Base-by-base conservation (phyloP, 2,113 vertebrate species). In the Limanda limanda region DNA sequence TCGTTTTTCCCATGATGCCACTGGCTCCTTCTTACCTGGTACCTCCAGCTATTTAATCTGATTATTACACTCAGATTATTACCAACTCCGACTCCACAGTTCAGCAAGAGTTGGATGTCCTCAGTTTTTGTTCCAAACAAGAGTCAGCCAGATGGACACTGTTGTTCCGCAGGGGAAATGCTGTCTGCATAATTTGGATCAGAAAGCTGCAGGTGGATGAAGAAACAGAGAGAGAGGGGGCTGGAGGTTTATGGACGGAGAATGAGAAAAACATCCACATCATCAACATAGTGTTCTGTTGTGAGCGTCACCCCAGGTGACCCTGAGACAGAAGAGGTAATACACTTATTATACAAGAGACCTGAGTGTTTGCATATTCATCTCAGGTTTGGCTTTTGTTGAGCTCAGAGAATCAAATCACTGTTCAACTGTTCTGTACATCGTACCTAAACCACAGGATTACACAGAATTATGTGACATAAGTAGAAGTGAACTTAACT, bases 111-210 rank as follows among this genome's bases (percentile, higher is more conserved):
- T 57, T 0, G 21, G 3, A 35, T 24, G 4, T 78, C 21, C 57
- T 55, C n/a, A 2, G 23, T 66, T 60, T 56, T 79, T 57, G 56
- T 11, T 59, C 37, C 61, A 81, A 87, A 76, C 55, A 74, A 42
- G 60, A 86, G 35, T 68, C 68, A 81, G 73, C 69, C 72, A 69
- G 66, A 67, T 18, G 68, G 74, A 83, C 74, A 68, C 51, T 71
- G 20, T 73, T 56, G 55, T 57, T 79, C 62, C 65, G 66, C 23
- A 47, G 66, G 77, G 79, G 81, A 89, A 88, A 85, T 55, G 61
- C 82, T 82, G 89, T 91, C 87, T 91, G 74, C 81, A 89, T 83
- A 76, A 88, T 89, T 88, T 90, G 82, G 76, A 89, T 68, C 66
- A 76, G 51, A 64, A 81, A 69, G 72, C 68, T 74, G 68, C 35